Conservation (phyloP, 2,797 vertebrate genomes). For the Gadopsis marmoratus region DNA sequence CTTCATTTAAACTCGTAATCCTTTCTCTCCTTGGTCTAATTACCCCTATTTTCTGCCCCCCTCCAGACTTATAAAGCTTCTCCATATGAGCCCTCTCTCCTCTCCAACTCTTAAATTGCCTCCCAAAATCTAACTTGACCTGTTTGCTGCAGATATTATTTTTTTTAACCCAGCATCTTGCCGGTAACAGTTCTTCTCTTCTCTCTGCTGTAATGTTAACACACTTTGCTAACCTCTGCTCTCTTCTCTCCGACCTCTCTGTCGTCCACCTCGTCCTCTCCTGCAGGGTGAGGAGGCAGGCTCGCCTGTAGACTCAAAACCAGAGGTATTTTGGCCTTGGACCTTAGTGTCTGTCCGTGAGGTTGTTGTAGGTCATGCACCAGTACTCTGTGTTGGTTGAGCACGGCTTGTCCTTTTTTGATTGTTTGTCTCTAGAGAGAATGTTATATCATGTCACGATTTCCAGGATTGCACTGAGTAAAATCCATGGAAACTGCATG, state of each 20-base stretch:
- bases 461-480: constrained; percentile 50
- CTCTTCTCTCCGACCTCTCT: constrained; percentile 50
- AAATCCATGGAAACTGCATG: constrained; percentile 63
- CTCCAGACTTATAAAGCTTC: constrained; percentile 14
- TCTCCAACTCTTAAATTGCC: constrained; percentile 33
- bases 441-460: constrained; percentile 44
- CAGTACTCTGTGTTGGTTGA: constrained; percentile 38
- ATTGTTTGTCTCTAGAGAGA: constrained; percentile 55
- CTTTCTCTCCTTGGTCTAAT: constrained; percentile 40
- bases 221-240: constrained; percentile 58
- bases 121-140: constrained; percentile 44
- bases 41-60: constrained; percentile 17
- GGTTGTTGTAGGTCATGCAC: constrained; percentile 57
- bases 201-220: constrained; percentile 48
- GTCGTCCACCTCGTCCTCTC: constrained; percentile 52
- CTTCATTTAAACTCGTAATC: constrained; percentile 50
- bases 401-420: constrained; percentile 38
- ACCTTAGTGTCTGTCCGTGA: constrained; percentile 64
- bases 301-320: constrained; percentile 84
- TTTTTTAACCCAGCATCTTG: constrained; percentile 33
- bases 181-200: constrained; percentile 52
- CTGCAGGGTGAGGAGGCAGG: constrained; percentile 84
- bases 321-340: constrained; percentile 85
- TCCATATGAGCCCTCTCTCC: constrained; percentile 34
- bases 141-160: constrained; percentile 29